These are phyloP conservation scores for Strigamia crassipes DNA, from an alignment of 2,888 invertebrate genomes.

Conservation along the genomic window DNA sequence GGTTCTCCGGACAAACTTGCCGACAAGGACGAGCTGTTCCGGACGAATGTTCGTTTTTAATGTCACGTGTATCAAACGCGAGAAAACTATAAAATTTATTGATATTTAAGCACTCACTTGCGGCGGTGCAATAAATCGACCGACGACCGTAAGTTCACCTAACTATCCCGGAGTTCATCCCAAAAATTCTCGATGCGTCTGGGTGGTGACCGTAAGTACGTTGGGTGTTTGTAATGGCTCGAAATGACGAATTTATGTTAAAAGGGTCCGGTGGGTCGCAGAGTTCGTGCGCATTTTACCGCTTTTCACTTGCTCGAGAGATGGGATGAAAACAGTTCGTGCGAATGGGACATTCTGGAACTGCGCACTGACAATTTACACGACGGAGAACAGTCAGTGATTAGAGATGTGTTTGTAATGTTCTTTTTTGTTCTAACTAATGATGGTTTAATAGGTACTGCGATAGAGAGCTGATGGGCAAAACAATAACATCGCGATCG, in stretches of 20 bases:
- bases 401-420: not conserved
- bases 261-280: not conserved
- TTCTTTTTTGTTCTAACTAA: not conserved
- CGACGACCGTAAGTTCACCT: not conserved
- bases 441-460: not conserved
- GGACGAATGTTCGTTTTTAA: not conserved
- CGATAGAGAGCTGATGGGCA: not conserved
- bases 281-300: not conserved
- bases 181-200: not conserved
- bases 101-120: not conserved
- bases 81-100: not conserved
- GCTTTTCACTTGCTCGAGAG: not conserved
- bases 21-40: not conserved
- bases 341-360: not conserved
- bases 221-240: no score
- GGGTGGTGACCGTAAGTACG: no score
- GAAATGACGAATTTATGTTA: not conserved
- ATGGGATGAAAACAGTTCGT: not conserved
- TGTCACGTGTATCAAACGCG: not conserved
- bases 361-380: not conserved
- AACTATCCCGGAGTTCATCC: not conserved
- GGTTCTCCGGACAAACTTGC: not conserved
- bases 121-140: not conserved
- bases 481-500: not conserved
- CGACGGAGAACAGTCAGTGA: not conserved